These are phyloP conservation scores for Hippoglossus stenolepis DNA, from an alignment of 2,113 vertebrate genomes.

Conservation along the genomic window DNA sequence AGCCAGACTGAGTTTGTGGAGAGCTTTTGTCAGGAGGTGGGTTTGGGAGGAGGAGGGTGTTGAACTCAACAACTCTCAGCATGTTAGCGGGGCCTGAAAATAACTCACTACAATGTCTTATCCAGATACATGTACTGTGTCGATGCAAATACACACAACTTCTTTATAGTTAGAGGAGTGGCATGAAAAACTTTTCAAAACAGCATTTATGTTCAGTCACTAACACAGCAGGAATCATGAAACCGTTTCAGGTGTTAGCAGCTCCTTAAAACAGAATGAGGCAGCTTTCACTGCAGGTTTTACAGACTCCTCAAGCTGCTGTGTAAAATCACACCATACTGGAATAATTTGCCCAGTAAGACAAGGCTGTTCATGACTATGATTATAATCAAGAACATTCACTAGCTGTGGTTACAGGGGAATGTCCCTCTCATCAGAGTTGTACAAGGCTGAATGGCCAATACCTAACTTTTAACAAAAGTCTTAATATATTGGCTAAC, in stretches of 20 bases:
- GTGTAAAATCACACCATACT: conserved; percentile 21
- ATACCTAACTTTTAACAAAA: conserved; percentile 11
- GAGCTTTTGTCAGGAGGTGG: conserved; percentile 53
- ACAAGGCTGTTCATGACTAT: too few relatives aligned
- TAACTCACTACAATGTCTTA: conserved; percentile 42
- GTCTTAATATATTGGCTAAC: conserved; percentile 20
- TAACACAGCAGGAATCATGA: conserved; percentile 20
- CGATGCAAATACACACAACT: not conserved
- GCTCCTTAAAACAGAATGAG: conserved; percentile 18
- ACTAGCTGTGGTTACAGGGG: not conserved
- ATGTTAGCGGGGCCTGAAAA: conserved; percentile 57
- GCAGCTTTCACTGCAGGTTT: conserved; percentile 27
- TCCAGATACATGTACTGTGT: conserved; percentile 20
- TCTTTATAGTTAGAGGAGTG: not conserved
- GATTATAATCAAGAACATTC: conserved; percentile 23
- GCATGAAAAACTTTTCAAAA: not conserved
- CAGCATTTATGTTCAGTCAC: not conserved
- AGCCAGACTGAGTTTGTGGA: conserved; percentile 46
- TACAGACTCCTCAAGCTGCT: conserved; percentile 35
- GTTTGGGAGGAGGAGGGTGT: not conserved
- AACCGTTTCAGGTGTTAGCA: conserved; percentile 19
- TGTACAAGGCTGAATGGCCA: conserved; percentile 10
- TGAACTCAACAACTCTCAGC: conserved; percentile 46
- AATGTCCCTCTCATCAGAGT: not conserved
- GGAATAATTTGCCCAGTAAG: not conserved